Percentiles rank a stretch among this genome's conserved stretches.
phyloP scores from a whole-genome alignment of 2,888 invertebrate species.

The Hydrotaea cyrtoneurina region DNA sequence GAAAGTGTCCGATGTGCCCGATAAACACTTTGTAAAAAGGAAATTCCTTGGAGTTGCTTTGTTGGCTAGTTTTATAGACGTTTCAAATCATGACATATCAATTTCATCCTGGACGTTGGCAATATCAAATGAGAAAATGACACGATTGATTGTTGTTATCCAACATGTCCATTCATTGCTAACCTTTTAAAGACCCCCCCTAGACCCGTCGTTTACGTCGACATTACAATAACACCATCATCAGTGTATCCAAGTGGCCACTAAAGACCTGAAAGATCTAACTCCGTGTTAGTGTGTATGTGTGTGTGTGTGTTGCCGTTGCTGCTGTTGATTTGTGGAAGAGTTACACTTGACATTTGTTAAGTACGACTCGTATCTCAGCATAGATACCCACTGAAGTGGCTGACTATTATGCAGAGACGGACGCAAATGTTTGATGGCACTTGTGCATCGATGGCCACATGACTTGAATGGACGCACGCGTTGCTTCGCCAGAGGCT shows the following conservation, averaged over 20 bases:
- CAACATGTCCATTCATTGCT: too few species aligned
- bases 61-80: too few species aligned
- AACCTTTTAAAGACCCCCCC: too few species aligned
- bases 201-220: background rate
- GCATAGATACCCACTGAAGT: constrained; percentile 9
- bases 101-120: too few species aligned
- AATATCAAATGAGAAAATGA: too few species aligned
- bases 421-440: background rate
- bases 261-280: background rate
- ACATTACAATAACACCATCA: background rate
- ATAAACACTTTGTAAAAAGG: too few species aligned
- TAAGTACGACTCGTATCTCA: constrained; percentile 22
- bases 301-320: background rate
- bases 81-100: too few species aligned
- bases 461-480: background rate
- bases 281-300: too few species aligned
- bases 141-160: too few species aligned
- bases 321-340: background rate
- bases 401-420: background rate
- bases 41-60: too few species aligned
- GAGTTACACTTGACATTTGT: constrained; percentile 60
- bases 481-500: background rate
- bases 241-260: background rate
- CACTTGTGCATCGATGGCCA: background rate
- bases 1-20: too few species aligned